These are phyloP conservation scores for Epistrophe grossulariae DNA, from an alignment of 2,888 invertebrate genomes.

Conservation along the genomic window DNA sequence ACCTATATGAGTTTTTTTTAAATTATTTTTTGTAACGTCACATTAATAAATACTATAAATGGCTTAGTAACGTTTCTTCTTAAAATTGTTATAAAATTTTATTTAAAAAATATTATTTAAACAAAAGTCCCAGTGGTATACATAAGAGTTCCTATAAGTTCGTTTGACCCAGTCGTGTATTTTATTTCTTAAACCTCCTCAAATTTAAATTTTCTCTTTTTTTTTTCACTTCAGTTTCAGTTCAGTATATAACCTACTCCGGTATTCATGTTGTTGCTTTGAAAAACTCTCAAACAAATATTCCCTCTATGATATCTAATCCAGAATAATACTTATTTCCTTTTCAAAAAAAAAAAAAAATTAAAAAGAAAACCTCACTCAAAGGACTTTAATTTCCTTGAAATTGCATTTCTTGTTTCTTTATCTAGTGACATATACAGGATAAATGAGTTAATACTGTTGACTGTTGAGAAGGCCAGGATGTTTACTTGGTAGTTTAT, in stretches of 20 bases:
- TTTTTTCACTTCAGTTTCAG: not conserved
- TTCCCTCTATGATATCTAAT: slow-evolving; percentile 4
- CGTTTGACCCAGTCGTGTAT: no score
- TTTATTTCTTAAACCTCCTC: no score
- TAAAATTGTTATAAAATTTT: no score
- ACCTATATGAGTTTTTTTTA: no score
- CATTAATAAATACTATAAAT: no score
- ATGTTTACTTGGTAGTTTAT: slow-evolving; percentile 39
- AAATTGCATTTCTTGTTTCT: slow-evolving; percentile 21
- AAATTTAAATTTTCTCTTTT: no score
- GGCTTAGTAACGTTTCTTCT: no score
- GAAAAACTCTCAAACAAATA: not conserved
- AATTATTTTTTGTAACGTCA: no score
- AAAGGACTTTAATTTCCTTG: slow-evolving; percentile 34
- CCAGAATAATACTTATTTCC: slow-evolving; percentile 22
- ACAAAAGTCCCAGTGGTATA: no score
- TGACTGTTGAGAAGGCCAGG: slow-evolving; percentile 29
- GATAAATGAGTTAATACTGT: slow-evolving; percentile 44
- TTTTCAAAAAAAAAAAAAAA: slow-evolving; percentile 1
- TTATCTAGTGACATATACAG: slow-evolving; percentile 8
- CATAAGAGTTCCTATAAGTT: no score
- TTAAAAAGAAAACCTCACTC: not conserved
- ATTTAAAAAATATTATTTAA: no score
- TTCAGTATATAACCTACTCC: not conserved
- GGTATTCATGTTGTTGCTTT: not conserved